A percentile compares a stretch with the other conserved stretches of the same genome.
Conservation (phyloP, 2,797 vertebrate genomes). For the Scarus forsteni region DNA sequence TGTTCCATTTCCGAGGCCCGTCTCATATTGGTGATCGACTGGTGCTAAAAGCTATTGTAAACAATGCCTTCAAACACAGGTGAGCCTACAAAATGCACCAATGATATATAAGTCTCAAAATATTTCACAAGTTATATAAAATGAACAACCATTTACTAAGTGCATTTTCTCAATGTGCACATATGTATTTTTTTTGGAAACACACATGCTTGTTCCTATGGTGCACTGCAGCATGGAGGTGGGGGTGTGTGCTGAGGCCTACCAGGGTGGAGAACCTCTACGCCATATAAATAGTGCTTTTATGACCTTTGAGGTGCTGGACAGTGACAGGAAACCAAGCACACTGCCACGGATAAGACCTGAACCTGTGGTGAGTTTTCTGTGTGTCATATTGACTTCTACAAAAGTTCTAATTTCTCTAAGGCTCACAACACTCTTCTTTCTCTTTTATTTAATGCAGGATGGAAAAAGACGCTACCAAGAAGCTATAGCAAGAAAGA, state of each 20-base stretch:
- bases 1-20: constrained; percentile 97
- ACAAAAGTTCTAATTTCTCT: background rate
- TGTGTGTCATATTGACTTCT: background rate
- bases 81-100: constrained; percentile 48
- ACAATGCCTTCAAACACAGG: constrained; percentile 96
- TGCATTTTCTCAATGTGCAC: background rate
- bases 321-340: constrained; percentile 84
- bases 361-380: constrained; percentile 89
- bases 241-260: constrained; percentile 95
- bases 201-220: background rate
- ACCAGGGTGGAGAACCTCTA: constrained; percentile 87
- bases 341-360: constrained; percentile 90
- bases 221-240: constrained; percentile 93
- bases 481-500: constrained; percentile 94
- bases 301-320: constrained; percentile 95
- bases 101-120: background rate
- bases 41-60: constrained; percentile 95
- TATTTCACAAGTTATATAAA: background rate
- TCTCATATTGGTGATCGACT: constrained; percentile 95
- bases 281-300: constrained; percentile 97
- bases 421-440: background rate
- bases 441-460: constrained; percentile 70
- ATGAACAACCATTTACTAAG: background rate
- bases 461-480: constrained; percentile 94
- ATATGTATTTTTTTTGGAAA: constrained; percentile 9